Conservation (phyloP, 2,797 vertebrate species). For the Lagodon rhomboides region DNA sequence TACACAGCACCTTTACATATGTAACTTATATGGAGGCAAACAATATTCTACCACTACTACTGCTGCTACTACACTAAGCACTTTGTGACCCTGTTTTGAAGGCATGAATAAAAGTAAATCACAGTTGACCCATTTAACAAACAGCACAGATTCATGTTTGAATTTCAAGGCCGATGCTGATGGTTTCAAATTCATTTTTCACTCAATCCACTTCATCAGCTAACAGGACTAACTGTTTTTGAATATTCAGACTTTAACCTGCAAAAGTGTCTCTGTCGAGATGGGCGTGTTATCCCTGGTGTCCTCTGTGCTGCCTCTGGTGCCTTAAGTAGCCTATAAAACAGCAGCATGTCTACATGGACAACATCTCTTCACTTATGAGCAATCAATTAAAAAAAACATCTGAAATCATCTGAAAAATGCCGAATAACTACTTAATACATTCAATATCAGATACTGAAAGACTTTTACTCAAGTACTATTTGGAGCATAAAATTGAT, state of each 20-base stretch:
- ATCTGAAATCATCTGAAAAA: no score
- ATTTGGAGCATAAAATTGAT: no score
- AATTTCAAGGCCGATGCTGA: neutral
- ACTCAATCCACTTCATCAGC: neutral
- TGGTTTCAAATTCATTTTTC: neutral
- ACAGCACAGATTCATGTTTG: neutral
- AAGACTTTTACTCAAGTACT: no score
- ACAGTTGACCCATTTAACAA: neutral
- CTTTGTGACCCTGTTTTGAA: neutral
- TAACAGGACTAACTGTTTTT: neutral
- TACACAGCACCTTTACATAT: conserved; percentile 8
- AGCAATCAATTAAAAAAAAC: no score
- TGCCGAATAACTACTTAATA: no score
- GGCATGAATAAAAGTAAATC: neutral
- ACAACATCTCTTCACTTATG: no score
- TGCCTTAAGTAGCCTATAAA: neutral
- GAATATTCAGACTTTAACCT: neutral
- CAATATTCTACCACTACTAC: neutral
- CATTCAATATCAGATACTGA: no score
- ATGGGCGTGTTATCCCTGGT: conserved; percentile 9
- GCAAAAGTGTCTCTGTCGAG: neutral
- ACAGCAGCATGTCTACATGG: neutral
- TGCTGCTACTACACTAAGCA: neutral
- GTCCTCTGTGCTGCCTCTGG: neutral
- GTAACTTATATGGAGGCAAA: neutral